Conservation (phyloP, 2,888 invertebrate genomes). For the Polydrusus tereticollis region DNA sequence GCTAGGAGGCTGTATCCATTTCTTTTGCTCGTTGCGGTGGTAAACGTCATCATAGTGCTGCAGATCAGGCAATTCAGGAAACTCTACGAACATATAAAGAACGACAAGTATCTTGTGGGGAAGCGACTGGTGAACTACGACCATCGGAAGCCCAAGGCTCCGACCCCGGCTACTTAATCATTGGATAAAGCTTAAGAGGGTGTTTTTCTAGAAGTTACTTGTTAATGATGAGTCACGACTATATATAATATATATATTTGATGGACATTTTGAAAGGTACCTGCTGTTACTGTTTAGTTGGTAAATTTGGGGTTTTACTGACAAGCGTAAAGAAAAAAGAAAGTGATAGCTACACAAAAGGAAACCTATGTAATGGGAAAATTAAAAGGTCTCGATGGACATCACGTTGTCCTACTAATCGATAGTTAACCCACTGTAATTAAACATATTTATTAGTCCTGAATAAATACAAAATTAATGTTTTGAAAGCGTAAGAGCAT, state of each 20-base stretch:
- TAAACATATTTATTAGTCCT: too few relatives aligned
- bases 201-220: neutral
- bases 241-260: neutral
- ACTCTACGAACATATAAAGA: constrained; percentile 97
- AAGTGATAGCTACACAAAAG: too few relatives aligned
- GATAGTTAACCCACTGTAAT: too few relatives aligned
- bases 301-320: too few relatives aligned
- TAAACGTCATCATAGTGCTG: constrained; percentile 80
- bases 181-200: neutral
- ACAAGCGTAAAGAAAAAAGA: too few relatives aligned
- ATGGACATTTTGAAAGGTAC: neutral
- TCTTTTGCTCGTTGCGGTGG: constrained; percentile 79
- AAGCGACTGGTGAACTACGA: constrained; percentile 98
- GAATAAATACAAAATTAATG: too few relatives aligned
- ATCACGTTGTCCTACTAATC: too few relatives aligned
- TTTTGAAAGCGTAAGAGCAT: too few relatives aligned
- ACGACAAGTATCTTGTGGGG: constrained; percentile 98
- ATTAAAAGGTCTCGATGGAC: too few relatives aligned
- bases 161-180: constrained; percentile 50
- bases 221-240: neutral
- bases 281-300: neutral
- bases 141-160: constrained; percentile 77
- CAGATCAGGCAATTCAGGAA: constrained; percentile 95
- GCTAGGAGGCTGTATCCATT: constrained; percentile 92
- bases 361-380: too few relatives aligned